A percentile compares a stretch with the other conserved stretches of the same genome.
These are phyloP conservation scores for Pogona vitticeps DNA, from an alignment of 2,113 vertebrate genomes.

Conservation along the genomic window DNA sequence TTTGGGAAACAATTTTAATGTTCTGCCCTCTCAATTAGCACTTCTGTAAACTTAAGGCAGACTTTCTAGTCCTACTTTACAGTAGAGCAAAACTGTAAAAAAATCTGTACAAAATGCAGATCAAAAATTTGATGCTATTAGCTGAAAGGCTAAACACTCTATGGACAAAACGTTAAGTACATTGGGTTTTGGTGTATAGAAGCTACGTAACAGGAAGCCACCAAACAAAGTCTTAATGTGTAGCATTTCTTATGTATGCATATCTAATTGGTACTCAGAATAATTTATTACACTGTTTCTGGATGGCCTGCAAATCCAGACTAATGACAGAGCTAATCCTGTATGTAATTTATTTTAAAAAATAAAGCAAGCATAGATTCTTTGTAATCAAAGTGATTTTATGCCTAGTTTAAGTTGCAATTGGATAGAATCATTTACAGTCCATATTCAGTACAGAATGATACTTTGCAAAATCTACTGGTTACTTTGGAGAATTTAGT, in stretches of 20 bases:
- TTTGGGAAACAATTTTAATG: constrained; percentile 15
- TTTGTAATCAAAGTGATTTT: background rate
- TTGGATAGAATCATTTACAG: background rate
- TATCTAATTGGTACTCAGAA: background rate
- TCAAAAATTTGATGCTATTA: background rate
- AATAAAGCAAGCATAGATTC: background rate
- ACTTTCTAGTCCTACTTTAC: background rate
- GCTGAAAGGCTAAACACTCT: background rate
- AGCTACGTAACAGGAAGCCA: background rate
- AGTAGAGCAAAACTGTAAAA: constrained; percentile 17
- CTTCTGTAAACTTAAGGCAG: background rate
- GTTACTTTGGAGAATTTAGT: background rate
- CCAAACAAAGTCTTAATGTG: background rate
- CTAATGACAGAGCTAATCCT: background rate
- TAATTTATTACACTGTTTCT: background rate
- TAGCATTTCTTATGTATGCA: background rate
- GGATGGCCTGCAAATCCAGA: background rate
- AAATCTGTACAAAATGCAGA: background rate
- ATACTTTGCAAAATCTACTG: background rate
- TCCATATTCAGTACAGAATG: background rate
- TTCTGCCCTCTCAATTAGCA: constrained; percentile 12
- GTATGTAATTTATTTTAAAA: background rate
- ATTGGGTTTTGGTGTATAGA: background rate
- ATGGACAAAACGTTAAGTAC: background rate
- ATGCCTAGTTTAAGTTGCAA: background rate